Conservation (phyloP, 2,888 invertebrate genomes). For the Metalampra italica region DNA sequence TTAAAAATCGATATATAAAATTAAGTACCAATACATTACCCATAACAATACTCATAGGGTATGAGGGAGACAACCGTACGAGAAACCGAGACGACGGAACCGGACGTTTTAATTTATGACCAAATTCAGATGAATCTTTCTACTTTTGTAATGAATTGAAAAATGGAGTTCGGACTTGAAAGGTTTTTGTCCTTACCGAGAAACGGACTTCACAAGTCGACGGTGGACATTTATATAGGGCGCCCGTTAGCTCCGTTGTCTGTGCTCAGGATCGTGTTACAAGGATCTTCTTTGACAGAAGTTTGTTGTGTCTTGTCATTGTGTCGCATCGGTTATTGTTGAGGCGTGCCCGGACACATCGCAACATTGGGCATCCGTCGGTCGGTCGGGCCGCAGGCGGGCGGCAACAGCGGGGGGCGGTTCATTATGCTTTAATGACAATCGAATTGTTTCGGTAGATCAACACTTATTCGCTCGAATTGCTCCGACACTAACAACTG, state of each 20-base stretch:
- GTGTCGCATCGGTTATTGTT: conserved; percentile 48
- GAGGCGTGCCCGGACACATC: conserved; percentile 48
- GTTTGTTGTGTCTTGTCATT: conserved; percentile 57
- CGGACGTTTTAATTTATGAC: conserved; percentile 76
- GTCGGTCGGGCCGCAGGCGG: conserved; percentile 25
- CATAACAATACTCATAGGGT: conserved; percentile 52
- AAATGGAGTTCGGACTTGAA: conserved; percentile 61
- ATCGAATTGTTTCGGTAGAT: conserved; percentile 57
- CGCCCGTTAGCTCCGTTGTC: conserved; percentile 54
- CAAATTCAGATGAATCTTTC: conserved; percentile 69
- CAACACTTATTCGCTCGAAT: conserved; percentile 38
- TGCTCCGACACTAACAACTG: too few species aligned
- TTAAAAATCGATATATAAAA: conserved; percentile 70
- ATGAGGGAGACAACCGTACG: conserved; percentile 47
- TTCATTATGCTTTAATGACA: conserved; percentile 65
- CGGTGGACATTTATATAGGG: conserved; percentile 46
- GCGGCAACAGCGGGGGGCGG: conserved; percentile 46
- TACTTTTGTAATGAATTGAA: conserved; percentile 74
- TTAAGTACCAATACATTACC: conserved; percentile 67
- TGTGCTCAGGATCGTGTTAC: conserved; percentile 55
- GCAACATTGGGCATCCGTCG: conserved; percentile 42
- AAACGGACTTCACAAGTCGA: conserved; percentile 76
- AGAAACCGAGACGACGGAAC: conserved; percentile 46
- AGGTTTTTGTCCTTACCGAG: conserved; percentile 69
- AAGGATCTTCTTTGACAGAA: conserved; percentile 54